Conservation (phyloP, 2,113 vertebrate genomes). For the Esox niger region DNA sequence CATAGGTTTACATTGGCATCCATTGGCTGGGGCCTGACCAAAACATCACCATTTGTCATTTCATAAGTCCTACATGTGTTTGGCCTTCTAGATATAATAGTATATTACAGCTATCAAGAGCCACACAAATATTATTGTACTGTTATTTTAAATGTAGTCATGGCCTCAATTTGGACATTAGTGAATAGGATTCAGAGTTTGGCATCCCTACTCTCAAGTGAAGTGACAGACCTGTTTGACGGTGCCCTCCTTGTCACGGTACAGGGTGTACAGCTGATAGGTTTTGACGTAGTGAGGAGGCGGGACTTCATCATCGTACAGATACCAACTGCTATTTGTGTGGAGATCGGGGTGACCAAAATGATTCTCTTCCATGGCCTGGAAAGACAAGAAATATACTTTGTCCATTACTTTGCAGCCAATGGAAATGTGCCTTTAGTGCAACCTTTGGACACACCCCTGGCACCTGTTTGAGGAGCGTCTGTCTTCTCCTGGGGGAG, state of each 20-base stretch:
- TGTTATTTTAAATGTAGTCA: too few species aligned
- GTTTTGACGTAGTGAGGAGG: slow-evolving; percentile 73
- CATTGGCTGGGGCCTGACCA: slow-evolving; percentile 79
- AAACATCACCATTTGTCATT: neutral
- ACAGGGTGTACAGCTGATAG: slow-evolving; percentile 86
- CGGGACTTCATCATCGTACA: slow-evolving; percentile 35
- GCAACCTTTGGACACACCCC: neutral
- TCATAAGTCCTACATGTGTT: neutral
- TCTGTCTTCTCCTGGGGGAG: slow-evolving; percentile 64
- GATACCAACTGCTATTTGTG: slow-evolving; percentile 52
- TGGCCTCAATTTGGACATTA: too few species aligned
- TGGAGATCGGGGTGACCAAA: slow-evolving; percentile 35
- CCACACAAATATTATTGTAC: neutral
- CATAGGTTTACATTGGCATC: slow-evolving; percentile 84
- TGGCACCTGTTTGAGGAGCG: slow-evolving; percentile 73
- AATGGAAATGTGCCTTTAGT: too few species aligned
- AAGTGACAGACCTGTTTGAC: slow-evolving; percentile 80
- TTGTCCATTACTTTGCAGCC: too few species aligned
- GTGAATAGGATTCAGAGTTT: neutral
- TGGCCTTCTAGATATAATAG: neutral
- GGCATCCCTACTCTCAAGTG: too few species aligned
- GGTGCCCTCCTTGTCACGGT: slow-evolving; percentile 81
- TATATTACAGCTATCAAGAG: neutral
- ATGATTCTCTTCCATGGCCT: slow-evolving; percentile 26
- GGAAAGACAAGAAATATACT: neutral